phyloP scores from a whole-genome alignment of 2,113 vertebrate genomes.

The Lycaon pictus region DNA sequence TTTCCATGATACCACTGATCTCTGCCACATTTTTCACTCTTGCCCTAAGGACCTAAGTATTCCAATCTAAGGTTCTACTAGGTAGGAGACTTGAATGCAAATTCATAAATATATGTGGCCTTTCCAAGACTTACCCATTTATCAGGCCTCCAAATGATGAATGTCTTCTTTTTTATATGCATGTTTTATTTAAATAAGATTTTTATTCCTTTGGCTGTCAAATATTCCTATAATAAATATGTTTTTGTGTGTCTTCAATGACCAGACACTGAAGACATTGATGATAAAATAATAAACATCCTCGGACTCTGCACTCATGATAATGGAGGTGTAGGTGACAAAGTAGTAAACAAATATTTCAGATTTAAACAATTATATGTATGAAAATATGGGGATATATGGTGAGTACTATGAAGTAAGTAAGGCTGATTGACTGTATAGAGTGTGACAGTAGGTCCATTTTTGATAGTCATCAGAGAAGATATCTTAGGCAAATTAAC shows the following conservation, averaged over 20 bases:
- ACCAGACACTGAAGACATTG: neutral
- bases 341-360: neutral
- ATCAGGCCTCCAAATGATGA: neutral
- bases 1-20: neutral
- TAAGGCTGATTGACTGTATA: neutral
- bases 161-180: neutral
- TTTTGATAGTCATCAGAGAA: neutral
- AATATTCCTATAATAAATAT: neutral
- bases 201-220: neutral
- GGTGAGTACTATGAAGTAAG: neutral
- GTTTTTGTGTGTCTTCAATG: neutral
- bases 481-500: neutral
- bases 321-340: neutral
- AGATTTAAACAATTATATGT: neutral
- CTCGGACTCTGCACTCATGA: neutral
- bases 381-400: neutral
- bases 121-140: neutral
- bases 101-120: neutral
- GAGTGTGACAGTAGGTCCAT: neutral
- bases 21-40: neutral
- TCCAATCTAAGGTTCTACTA: neutral
- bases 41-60: neutral
- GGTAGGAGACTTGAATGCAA: neutral
- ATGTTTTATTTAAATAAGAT: neutral
- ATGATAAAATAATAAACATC: neutral